Conservation (phyloP, 2,113 vertebrate species). For the Xiphophorus maculatus region DNA sequence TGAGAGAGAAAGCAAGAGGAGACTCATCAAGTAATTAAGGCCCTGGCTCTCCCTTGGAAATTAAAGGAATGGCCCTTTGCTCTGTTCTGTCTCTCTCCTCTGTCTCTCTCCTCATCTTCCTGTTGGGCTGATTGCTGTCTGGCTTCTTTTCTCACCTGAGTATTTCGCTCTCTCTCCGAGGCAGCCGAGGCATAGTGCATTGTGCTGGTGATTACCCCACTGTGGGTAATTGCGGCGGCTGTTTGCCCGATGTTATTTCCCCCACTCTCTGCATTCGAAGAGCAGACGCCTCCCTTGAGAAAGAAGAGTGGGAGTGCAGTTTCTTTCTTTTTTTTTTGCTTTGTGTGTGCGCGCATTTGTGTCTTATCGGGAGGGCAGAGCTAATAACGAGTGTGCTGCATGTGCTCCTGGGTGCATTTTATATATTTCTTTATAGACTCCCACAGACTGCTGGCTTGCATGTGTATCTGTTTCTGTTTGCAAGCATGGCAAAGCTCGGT, state of each 20-base stretch:
- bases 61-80: conserved; percentile 78
- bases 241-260: conserved; percentile 69
- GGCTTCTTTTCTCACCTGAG: conserved; percentile 74
- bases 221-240: conserved; percentile 71
- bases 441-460: background rate
- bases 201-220: conserved; percentile 75
- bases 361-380: conserved; percentile 19
- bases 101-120: conserved; percentile 43
- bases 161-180: conserved; percentile 66
- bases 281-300: conserved; percentile 47
- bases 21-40: conserved; percentile 79
- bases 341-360: conserved; percentile 32
- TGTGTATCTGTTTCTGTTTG: conserved; percentile 28
- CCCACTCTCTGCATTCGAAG: conserved; percentile 47
- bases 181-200: conserved; percentile 67
- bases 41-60: conserved; percentile 76
- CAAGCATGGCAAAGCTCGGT: conserved; percentile 13
- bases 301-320: conserved; percentile 7
- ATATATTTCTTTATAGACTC: conserved; percentile 6
- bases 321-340: conserved; percentile 33
- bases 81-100: conserved; percentile 38
- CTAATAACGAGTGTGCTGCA: conserved; percentile 31
- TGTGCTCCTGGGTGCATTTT: conserved; percentile 23
- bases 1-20: conserved; percentile 53
- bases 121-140: conserved; percentile 77